Evolutionary conservation across 2,888 invertebrate genomes (phyloP).

Genomic region (Morpho helenor): DNA sequence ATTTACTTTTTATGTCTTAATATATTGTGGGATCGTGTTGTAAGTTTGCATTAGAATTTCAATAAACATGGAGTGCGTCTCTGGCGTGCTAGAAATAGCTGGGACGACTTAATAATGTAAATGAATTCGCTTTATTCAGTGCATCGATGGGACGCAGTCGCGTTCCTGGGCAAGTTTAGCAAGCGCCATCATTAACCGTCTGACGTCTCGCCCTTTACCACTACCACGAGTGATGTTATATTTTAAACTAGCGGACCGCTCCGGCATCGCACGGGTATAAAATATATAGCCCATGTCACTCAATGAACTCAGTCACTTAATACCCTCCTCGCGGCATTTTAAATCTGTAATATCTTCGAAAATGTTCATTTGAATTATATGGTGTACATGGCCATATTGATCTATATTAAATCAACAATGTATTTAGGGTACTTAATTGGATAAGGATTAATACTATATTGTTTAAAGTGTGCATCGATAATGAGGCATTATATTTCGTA

Average conservation of each 20-base stretch:
- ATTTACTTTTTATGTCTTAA: conserved; percentile 11
- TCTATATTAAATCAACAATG: no score
- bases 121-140: conserved; percentile 54
- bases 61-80: conserved; percentile 33
- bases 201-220: conserved; percentile 12
- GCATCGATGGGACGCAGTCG: conserved; percentile 50
- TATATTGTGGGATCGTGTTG: conserved; percentile 15
- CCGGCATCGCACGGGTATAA: no score
- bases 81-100: conserved; percentile 50
- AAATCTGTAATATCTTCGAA: no score
- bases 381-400: no score
- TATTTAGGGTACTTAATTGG: no score
- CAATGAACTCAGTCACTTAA: no score
- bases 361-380: no score
- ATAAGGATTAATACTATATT: no score
- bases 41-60: conserved; percentile 19
- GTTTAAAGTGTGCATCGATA: no score
- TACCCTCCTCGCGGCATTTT: no score
- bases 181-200: conserved; percentile 44
- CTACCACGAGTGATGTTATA: conserved; percentile 14
- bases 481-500: no score
- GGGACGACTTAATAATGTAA: conserved; percentile 59
- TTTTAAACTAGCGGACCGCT: background rate
- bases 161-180: conserved; percentile 43
- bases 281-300: no score